Evolutionary conservation across 2,888 invertebrate species (phyloP), one percentile per base, ranked within the genome.

Genomic region (Unio pictorum): DNA sequence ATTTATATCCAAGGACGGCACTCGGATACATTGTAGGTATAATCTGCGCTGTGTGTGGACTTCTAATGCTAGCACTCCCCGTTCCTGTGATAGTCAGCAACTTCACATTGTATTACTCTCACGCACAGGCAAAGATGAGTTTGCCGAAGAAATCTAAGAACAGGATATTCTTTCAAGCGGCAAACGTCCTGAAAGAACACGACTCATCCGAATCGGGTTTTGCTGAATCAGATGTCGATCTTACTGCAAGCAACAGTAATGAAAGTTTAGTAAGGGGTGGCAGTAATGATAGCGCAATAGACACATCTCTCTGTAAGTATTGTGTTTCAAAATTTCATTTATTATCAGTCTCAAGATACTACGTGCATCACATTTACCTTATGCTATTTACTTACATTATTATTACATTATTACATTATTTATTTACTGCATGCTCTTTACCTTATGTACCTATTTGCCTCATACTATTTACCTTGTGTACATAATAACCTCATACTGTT

Each of bases 61-160:
- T 89, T 20, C 81, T 89, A 45, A 87, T 88, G 78, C 75, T 89
- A 66, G 87, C 88, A 17, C 82, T 89, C 63, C 89, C 89, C 18
- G 88, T 89, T 26, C 89, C 89, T 4, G 87, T 89, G 34, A 88
- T 89, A 63, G 88, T 89, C 54, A 88, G 86, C 73, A 88, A 89
- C 75, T 89, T 89, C 72, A 86, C 89, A 7, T 75, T 88, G 30
- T 89, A 88, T 74, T 89, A 89, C 70, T 84, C 86, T 6, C 89
- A 89, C 71, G 88, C 88, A 6, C 88, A 89, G 71, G 89, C 89
- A n/a, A 74, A 81, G 61, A 67, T 85, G 30, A 89, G 88, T 74
- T 77, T 88, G 56, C 89, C 89, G 0, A 88, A 86, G 74, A 86
- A 87, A 72, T 77, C 80, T 23, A 83, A 79, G 72, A 85, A 84